Evolutionary conservation across 1,140 invertebrate species (phyloP).

Genomic region (Pentalonia nigronervosa): DNA sequence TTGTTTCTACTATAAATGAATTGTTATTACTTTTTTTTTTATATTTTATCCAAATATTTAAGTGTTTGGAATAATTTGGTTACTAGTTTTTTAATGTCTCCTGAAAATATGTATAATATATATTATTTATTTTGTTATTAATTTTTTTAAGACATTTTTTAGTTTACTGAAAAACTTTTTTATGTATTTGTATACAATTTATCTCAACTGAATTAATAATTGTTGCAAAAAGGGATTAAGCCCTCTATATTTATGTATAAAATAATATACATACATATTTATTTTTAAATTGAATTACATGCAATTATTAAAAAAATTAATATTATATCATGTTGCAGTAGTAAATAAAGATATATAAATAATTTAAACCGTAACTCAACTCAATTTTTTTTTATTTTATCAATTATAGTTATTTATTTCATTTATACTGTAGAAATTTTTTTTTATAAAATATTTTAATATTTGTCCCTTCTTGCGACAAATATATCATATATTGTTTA

Average conservation of each 20-base stretch:
- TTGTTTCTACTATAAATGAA: background rate
- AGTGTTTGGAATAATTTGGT: background rate
- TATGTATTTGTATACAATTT: background rate
- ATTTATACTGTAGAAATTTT: background rate
- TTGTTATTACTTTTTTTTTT: slow-evolving; percentile 14
- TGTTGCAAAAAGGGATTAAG: background rate
- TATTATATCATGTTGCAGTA: no score
- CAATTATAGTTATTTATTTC: no score
- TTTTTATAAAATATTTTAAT: background rate
- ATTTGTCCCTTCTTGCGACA: background rate
- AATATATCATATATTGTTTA: background rate
- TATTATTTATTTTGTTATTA: slow-evolving; percentile 1
- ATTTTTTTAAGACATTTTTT: slow-evolving; percentile 1
- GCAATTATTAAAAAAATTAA: background rate
- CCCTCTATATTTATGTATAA: background rate
- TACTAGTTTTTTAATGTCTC: slow-evolving; percentile 26
- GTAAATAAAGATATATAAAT: no score
- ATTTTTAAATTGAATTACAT: background rate
- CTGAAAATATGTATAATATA: background rate
- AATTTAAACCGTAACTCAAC: no score
- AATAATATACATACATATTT: background rate
- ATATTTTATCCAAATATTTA: background rate
- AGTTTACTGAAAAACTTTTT: no score
- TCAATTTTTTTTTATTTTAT: background rate
- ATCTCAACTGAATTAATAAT: slow-evolving; percentile 26